These are phyloP conservation scores for Myotis daubentonii DNA, from an alignment of 2,797 vertebrate genomes.

Conservation along the genomic window DNA sequence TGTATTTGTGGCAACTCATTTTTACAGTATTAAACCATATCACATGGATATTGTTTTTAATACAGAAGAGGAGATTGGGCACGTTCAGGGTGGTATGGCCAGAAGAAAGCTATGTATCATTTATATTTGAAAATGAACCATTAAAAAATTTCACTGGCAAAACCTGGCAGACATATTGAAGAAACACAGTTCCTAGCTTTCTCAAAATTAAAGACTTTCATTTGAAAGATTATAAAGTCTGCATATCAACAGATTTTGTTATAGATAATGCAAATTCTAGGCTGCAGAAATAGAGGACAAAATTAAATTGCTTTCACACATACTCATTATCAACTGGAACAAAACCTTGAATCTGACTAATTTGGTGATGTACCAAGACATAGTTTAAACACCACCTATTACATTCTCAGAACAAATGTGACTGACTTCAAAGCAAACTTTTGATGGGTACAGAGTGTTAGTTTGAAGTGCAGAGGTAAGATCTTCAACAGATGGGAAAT, in stretches of 20 bases:
- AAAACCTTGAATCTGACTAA: neutral
- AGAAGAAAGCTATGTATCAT: neutral
- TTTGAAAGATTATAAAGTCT: constrained; percentile 30
- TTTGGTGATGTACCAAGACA: neutral
- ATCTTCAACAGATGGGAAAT: neutral
- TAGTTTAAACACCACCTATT: neutral
- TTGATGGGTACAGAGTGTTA: neutral
- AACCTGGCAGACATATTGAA: neutral
- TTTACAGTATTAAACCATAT: neutral
- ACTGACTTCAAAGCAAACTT: neutral
- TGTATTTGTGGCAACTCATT: neutral
- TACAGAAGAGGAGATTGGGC: neutral
- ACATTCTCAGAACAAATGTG: constrained; percentile 3
- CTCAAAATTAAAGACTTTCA: neutral
- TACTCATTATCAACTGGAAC: neutral
- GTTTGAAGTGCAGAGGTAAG: neutral
- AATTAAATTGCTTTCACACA: neutral
- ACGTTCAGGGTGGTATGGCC: too few relatives aligned
- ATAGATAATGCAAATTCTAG: constrained; percentile 14
- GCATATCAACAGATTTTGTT: neutral
- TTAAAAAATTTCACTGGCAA: neutral
- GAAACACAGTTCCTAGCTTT: neutral
- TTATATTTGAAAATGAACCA: neutral
- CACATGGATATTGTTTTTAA: neutral
- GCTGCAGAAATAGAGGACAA: neutral